Evolutionary conservation across 92 coral and sea anemone species (phyloP), one percentile per base, ranked within the genome.

Genomic region (Blastomussa wellsi): DNA sequence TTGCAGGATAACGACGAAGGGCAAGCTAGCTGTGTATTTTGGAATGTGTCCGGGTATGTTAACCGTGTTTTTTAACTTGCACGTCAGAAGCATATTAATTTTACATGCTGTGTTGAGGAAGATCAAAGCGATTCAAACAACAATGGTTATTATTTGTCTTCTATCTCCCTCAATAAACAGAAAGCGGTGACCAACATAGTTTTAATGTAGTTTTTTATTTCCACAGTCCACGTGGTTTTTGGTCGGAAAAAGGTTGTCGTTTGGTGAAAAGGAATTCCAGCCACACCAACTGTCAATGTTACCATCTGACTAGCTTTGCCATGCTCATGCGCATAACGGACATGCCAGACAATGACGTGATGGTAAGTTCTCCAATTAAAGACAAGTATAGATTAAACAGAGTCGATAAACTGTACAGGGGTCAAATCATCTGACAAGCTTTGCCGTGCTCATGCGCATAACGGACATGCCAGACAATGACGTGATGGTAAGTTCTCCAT

Each of bases 241-340:
- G 98, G 98, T 95, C 98, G 14, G 81, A 82, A 31, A 90, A 83
- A 35, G 97, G 98, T 33, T 94, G 98, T 57, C 74, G 80, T 72
- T 83, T 93, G 41, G 60, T 73, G 33, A 47, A 66, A 8, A 83
- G 84, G 51, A 92, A 93, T 52, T 36, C 53, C 7, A 92, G 88
- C 35, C 95, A 92, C 41, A 92, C 94, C 33, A 90, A 86, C 13
- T 95, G 98, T 72, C 94, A 90, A 51, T 95, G 98, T 76, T 89
- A 92, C 75, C 98, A 95, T 64, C 74, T 93, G 81, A 95, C 98
- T 4, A 92, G 97, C 77, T 95, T 93, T 80, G 95, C 98, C 9
- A 90, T 95, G 53, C 91, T 95, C 42, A 95, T 95, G 98, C 92
- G 90, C 72, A 90, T 92, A 32, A 81, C 71, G 1, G 81, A 84